Base-by-base conservation (phyloP, 2,797 vertebrate genomes). In the Falco rusticolus region DNA sequence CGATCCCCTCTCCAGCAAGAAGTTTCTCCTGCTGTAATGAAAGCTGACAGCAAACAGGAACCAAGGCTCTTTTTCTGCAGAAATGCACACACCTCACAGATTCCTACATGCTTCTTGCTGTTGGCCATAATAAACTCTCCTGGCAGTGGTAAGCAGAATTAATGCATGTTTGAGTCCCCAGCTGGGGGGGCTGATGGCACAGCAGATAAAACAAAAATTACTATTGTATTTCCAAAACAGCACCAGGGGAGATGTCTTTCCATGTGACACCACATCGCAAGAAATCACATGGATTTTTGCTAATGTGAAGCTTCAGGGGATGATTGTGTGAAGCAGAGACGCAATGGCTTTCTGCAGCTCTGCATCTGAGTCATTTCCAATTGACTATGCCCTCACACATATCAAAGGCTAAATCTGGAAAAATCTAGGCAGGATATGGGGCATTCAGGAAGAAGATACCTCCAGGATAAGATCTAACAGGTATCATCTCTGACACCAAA, bases 21-120 rank as follows among this genome's bases (percentile, higher is more conserved):
- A 89, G 76, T 69, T 93, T 91, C 78, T 78, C 91, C 75, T 50
- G 29, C 74, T 90, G 65, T 93, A 96, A 96, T 79, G 87, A 92
- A 94, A 92, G 79, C 76, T 91, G 92, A 95, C 72, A 83, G 82
- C 92, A 93, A 91, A 77, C 57, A 87, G 60, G 71, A 88, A 96
- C 91, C 80, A 64, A 60, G 72, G 39, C 56, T 95, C 45, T 66
- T 92, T 91, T 94, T 87, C 83, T 92, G 80, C 91, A 95, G 94
- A 96, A 94, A 84, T 57, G 56, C 88, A 90, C 87, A 95, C 94
- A 94, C 94, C 90, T 93, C 88, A 7, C 95, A 93, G 89, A 96
- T 94, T 96, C 84, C 91, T 96, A 95, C 96, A 93, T 83, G 84
- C 76, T 93, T 95, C 95, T 97, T 96, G 97, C 96, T 97, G 95